Evolutionary conservation across 2,888 invertebrate species (phyloP).

Genomic region (Lysandra coridon): DNA sequence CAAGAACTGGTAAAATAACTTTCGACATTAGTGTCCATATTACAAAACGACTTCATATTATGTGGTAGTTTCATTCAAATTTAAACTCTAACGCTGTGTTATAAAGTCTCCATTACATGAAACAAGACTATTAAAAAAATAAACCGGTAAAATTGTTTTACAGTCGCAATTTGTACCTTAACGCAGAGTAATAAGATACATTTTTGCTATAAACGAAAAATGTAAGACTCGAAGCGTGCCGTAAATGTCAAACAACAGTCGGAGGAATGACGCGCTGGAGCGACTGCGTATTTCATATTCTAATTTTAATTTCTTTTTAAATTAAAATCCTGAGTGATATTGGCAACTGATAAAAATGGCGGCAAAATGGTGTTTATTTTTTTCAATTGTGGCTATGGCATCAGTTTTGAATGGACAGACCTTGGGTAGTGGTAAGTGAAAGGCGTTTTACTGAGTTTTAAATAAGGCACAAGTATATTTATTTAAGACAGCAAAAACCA

Average conservation of each 20-base stretch:
- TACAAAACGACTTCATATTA: conserved; percentile 40
- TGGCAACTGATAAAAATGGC: conserved; percentile 48
- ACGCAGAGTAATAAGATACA: not conserved
- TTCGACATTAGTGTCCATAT: conserved; percentile 41
- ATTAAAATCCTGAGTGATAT: conserved; percentile 29
- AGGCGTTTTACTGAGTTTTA: conserved; percentile 49
- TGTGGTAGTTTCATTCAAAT: conserved; percentile 35
- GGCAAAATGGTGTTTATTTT: conserved; percentile 50
- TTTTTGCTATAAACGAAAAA: conserved; percentile 37
- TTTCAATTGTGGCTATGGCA: conserved; percentile 52
- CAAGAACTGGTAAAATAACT: conserved; percentile 43
- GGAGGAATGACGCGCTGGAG: conserved; percentile 50
- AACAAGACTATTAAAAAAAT: conserved; percentile 39
- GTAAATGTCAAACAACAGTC: conserved; percentile 54
- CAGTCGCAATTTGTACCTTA: conserved; percentile 37
- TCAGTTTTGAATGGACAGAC: conserved; percentile 62
- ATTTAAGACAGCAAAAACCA: not conserved
- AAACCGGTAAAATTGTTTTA: conserved; percentile 43
- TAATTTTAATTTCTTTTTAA: conserved; percentile 42
- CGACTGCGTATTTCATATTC: conserved; percentile 50
- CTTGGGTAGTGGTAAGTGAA: conserved; percentile 72
- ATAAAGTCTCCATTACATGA: conserved; percentile 34
- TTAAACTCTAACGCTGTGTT: conserved; percentile 22
- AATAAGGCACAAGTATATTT: not conserved
- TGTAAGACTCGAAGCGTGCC: conserved; percentile 49